Evolutionary conservation across 1,140 invertebrate genomes (phyloP).

Genomic region (Drosophila grimshawi): DNA sequence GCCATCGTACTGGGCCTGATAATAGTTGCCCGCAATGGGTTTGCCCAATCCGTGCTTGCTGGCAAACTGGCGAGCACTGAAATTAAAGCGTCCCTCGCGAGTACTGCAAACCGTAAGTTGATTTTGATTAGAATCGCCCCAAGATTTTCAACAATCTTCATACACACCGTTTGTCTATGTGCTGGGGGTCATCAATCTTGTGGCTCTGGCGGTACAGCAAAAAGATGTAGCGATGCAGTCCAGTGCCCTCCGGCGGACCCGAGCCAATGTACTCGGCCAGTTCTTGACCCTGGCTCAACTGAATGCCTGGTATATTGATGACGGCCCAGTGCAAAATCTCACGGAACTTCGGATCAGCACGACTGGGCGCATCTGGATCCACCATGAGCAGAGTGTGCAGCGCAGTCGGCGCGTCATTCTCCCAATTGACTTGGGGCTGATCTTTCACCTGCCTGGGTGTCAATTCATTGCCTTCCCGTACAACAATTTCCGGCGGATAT

Average conservation of each 20-base stretch:
- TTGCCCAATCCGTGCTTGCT: constrained; percentile 92
- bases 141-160: neutral
- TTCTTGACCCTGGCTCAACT: constrained; percentile 89
- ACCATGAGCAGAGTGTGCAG: constrained; percentile 93
- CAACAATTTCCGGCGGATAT: constrained; percentile 86
- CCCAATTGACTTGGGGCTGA: constrained; percentile 87
- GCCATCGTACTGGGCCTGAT: constrained; percentile 94
- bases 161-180: constrained; percentile 60
- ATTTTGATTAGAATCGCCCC: neutral
- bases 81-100: constrained; percentile 89
- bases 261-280: constrained; percentile 93
- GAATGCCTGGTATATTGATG: constrained; percentile 93
- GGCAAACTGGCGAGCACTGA: constrained; percentile 92
- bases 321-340: constrained; percentile 97
- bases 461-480: constrained; percentile 90
- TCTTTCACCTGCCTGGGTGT: constrained; percentile 91
- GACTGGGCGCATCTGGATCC: constrained; percentile 96
- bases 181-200: constrained; percentile 45
- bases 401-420: constrained; percentile 57
- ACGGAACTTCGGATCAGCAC: constrained; percentile 90
- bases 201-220: constrained; percentile 91
- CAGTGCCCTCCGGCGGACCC: constrained; percentile 92
- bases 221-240: constrained; percentile 96
- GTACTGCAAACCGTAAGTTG: constrained; percentile 74
- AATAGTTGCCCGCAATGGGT: constrained; percentile 95